phyloP scores from a whole-genome alignment of 2,888 invertebrate species.

The Platycnemis pennipes region DNA sequence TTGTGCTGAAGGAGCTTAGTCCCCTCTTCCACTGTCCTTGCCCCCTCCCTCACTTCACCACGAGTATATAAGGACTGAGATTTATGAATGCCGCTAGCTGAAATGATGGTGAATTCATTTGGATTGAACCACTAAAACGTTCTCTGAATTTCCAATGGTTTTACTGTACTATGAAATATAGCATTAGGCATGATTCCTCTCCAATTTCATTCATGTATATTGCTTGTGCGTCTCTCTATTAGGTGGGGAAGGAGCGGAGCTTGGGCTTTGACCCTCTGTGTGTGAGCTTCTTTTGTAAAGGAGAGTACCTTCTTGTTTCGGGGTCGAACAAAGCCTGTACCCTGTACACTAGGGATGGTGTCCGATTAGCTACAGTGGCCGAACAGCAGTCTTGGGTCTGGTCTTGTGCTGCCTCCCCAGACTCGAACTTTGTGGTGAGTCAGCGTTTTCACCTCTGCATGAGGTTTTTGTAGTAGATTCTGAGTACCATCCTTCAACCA shows the following conservation, averaged over 20 bases:
- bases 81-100: too few species aligned
- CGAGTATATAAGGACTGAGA: too few species aligned
- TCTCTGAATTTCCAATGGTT: too few species aligned
- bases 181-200: too few species aligned
- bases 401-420: constrained; percentile 90
- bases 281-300: constrained; percentile 87
- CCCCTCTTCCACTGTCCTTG: too few species aligned
- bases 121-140: too few species aligned
- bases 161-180: neutral
- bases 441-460: too few species aligned
- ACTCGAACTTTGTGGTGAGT: constrained; percentile 86
- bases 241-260: constrained; percentile 81
- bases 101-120: too few species aligned
- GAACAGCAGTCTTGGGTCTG: constrained; percentile 92
- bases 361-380: constrained; percentile 87
- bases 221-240: constrained; percentile 22
- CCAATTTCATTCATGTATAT: neutral
- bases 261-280: constrained; percentile 89
- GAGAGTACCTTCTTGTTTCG: constrained; percentile 90
- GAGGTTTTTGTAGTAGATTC: too few species aligned
- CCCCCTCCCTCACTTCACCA: too few species aligned
- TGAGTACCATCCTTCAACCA: too few species aligned
- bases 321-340: constrained; percentile 89
- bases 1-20: too few species aligned
- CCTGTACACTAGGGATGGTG: constrained; percentile 91